A percentile compares a stretch with the other conserved stretches of the same genome.
phyloP scores from a whole-genome alignment of 2,888 invertebrate species.

The Carpatolechia fugitivella region DNA sequence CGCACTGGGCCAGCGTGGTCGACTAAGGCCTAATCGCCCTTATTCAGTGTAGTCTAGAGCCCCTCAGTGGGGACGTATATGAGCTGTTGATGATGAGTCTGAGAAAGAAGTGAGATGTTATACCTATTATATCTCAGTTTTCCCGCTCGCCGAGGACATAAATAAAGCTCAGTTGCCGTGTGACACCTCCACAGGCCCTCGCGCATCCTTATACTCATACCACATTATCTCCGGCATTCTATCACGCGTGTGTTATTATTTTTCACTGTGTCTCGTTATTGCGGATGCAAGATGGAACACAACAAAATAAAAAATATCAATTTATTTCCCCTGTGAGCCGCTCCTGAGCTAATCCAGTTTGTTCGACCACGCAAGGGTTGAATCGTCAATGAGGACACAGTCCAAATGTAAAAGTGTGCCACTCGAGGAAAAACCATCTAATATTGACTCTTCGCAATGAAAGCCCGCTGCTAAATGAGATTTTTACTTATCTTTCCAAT shows the following conservation, averaged over 20 bases:
- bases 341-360: conserved; percentile 76
- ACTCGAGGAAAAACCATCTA: conserved; percentile 61
- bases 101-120: no score
- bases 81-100: no score
- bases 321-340: conserved; percentile 74
- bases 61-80: no score
- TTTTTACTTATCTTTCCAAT: no score
- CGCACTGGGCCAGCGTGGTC: no score
- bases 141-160: neutral
- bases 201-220: conserved; percentile 26
- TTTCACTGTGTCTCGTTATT: conserved; percentile 67
- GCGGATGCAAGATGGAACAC: conserved; percentile 59
- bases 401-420: conserved; percentile 69
- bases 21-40: no score
- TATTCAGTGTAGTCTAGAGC: no score
- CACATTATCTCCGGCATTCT: conserved; percentile 47
- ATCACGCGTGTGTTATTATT: conserved; percentile 59
- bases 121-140: neutral
- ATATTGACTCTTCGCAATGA: conserved; percentile 63
- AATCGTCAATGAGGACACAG: conserved; percentile 73
- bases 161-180: neutral
- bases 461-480: conserved; percentile 51
- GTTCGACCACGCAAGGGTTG: conserved; percentile 76
- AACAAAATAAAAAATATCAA: conserved; percentile 68
- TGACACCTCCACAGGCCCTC: no score